Evolutionary conservation across 2,113 vertebrate species (phyloP), one percentile per base, ranked within the genome.

Genomic region (Notechis scutatus): DNA sequence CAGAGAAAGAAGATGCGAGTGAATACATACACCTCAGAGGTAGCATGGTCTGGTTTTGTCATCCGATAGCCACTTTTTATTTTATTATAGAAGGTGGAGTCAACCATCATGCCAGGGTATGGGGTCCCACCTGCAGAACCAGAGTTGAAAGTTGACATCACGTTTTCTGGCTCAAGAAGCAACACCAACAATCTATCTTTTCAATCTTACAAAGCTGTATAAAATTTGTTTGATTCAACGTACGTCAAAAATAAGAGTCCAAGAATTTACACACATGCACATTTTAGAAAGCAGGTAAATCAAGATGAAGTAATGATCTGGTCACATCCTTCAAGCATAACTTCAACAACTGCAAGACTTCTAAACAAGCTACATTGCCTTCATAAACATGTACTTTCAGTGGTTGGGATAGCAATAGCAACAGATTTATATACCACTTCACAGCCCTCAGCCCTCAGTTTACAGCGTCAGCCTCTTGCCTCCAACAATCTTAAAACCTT

Each of bases 81-180:
- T 97, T 99, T 99, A 96, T 99, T 99, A 97, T 99, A 99, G 97
- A 99, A 99, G 95, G 98, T 99, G 24, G 99, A 99, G 94, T 99
- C 99, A 0, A 99, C 99, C 94, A 99, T 98, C 99, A 99, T 99
- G 45, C 99, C 99, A 1, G 99, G 99, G 94, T 99, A 99, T 0
- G 99, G 99, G 15, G 99, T 99, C 57, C 99, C 99, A 93, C 99
- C 99, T 99, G 92, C 92, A 94, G 61, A 4, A 18, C 74, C 92
- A 91, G 91, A 1, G 90, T 18, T 94, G 93, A 3, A n/a, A 92
- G 54, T 20, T 10, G 93, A 11, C 14, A 29, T 59, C 34, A 59
- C 20, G 26, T 81, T 23, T 86, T 52, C 10, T n/a, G 54, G 34
- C 59, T 52, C 26, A 45, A 29, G 50, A 87, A 55, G 42, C n/a